A percentile compares a stretch with the other conserved stretches of the same genome.
phyloP scores from a whole-genome alignment of 2,888 invertebrate species.

The Tuta absoluta region DNA sequence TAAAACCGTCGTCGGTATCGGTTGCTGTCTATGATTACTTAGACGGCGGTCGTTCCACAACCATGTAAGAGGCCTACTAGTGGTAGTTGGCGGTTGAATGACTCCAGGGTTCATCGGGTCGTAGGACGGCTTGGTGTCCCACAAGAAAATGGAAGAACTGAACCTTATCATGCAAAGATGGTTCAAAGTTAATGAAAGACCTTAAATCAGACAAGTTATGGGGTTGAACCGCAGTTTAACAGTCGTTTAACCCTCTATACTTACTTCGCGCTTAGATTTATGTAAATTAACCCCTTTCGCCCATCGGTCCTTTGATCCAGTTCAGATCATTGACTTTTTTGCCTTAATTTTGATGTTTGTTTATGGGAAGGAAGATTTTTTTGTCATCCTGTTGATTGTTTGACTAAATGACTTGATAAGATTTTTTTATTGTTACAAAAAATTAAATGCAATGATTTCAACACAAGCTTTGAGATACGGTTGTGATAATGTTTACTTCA shows the following conservation, averaged over 20 bases:
- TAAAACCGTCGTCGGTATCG: no score
- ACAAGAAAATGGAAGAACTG: no score
- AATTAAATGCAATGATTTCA: background rate
- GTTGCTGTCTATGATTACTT: no score
- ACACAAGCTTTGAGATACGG: no score
- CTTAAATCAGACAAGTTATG: background rate
- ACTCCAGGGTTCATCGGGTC: no score
- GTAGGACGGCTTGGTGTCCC: no score
- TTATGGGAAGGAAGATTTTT: constrained; percentile 26
- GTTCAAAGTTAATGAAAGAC: background rate
- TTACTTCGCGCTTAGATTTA: constrained; percentile 76
- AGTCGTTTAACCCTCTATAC: constrained; percentile 60
- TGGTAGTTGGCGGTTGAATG: no score
- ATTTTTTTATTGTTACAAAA: background rate
- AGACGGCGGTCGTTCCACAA: no score
- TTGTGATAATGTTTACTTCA: no score
- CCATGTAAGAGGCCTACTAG: no score
- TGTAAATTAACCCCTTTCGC: constrained; percentile 60
- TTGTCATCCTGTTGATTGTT: constrained; percentile 24
- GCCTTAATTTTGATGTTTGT: constrained; percentile 35
- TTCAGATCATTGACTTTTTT: constrained; percentile 39
- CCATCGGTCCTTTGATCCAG: constrained; percentile 50
- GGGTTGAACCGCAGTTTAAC: constrained; percentile 46
- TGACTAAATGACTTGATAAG: constrained; percentile 9
- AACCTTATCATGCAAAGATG: background rate